Base-by-base conservation (phyloP, 2,113 vertebrate genomes). In the Copsychus sechellarum region DNA sequence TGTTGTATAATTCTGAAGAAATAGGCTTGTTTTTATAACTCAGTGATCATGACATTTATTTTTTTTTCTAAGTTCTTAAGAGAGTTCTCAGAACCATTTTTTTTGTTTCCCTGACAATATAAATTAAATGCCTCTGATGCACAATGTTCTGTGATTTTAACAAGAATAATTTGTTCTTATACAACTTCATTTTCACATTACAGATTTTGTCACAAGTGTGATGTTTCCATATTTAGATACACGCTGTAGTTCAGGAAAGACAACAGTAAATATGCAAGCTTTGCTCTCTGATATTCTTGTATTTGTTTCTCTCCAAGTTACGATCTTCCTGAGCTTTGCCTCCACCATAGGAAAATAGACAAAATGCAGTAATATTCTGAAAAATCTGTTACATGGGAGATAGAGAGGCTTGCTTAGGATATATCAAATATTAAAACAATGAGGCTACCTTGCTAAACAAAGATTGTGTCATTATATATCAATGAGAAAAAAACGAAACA, bases 51-150 rank as follows among this genome's bases (percentile, higher is more conserved):
- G 60, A 34, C 23, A 48, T 91, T 81, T 90, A n/a, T n/a, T 72
- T 91, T 47, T 92, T 93, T 81, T 87, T 71, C 15, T 48, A 86
- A 81, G 28, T 74, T 95, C 81, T 92, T 74, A 86, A 60, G 58
- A 84, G 60, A 60, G 43, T 33, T 89, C 57, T 78, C 43, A 78
- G 64, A 86, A 83, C 6, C 9, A n/a, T 47, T 86, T 87, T 90
- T 78, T 87, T 79, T 50, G 21, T 69, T 77, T 79, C 17, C 8
- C 5, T 74, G 73, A 81, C 24, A 88, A 81, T 43, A 28, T n/a
- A 81, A 93, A 93, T 87, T 81, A 92, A 84, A 91, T 64, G 29
- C 14, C 6, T 89, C 40, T 89, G 36, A 79, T 76, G 18, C 72
- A 42, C 53, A 34, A 15, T n/a, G 21, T 45, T 91, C 33, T 91